Evolutionary conservation across 2,113 vertebrate genomes (phyloP), one percentile per base, ranked within the genome.

Genomic region (Caretta caretta): DNA sequence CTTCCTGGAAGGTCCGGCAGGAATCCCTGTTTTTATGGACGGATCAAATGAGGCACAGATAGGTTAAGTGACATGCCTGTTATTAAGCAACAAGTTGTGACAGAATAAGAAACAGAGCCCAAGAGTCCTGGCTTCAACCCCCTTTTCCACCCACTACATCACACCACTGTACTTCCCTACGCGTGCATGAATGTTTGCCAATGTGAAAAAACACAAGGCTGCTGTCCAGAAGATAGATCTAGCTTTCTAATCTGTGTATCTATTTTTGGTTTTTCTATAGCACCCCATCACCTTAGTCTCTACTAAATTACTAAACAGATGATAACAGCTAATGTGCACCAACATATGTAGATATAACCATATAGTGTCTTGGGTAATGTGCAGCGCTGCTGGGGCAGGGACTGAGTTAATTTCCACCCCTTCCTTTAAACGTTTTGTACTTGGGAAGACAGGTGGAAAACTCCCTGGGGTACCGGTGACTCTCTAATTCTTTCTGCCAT

Each of bases 131-230:
- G 8, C 25, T 10, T 56, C 19, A 16, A 2, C 19, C 86, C 16
- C 25, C 42, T 59, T 84, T 24, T 46, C 5, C 5, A 59, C 22
- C 49, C 1, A n/a, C 3, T 5, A 10, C 2, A 72, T 19, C 1
- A 0, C 8, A 11, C 69, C 50, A 42, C 13, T 17, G 85, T 0
- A 0, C 88, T 80, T 53, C 85, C 92, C 78, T 0, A 0, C 89
- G 56, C 0, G 1, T 92, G 76, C 35, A 19, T 54, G 35, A 31
- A 16, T 3, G 89, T 38, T 86, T 80, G 82, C 62, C 72, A 72
- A 59, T 2, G 42, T 62, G 48, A 31, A 87, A 62, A 79, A 82
- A 75, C 24, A 65, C 24, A 53, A 42, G 10, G 24, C 49, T 29
- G 3, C 8, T 29, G 75, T 3, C 1, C 79, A 83, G 75, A 86